These are phyloP conservation scores for Peromyscus leucopus DNA, from an alignment of 2,113 vertebrate species.

Conservation along the genomic window DNA sequence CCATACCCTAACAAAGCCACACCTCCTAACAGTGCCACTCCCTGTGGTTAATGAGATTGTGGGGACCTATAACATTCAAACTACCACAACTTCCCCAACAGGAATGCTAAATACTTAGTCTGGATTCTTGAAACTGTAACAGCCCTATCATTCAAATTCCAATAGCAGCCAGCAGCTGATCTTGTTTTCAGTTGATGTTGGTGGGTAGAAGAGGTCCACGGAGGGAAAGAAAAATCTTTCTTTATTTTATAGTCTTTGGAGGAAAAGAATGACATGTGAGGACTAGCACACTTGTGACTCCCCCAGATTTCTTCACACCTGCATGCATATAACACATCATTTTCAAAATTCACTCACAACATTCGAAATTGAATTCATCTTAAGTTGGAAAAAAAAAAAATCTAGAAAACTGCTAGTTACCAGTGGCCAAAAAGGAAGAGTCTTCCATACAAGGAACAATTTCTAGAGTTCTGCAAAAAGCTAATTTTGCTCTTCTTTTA, in stretches of 20 bases:
- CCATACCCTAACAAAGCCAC: background rate
- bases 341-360: constrained; percentile 82
- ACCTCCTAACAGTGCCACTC: background rate
- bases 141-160: background rate
- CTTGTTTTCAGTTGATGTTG: constrained; percentile 11
- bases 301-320: constrained; percentile 83
- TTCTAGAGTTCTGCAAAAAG: constrained; percentile 76
- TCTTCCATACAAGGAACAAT: constrained; percentile 77
- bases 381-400: constrained; percentile 74
- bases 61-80: background rate
- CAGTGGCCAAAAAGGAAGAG: constrained; percentile 80
- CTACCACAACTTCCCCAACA: background rate
- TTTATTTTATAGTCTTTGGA: background rate
- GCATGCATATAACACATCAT: constrained; percentile 82
- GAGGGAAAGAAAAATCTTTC: background rate
- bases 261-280: constrained; percentile 71
- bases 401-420: constrained; percentile 83
- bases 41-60: background rate
- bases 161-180: constrained; percentile 30
- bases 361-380: constrained; percentile 82
- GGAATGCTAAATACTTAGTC: background rate
- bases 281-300: constrained; percentile 74
- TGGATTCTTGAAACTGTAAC: background rate
- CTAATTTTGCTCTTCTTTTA: constrained; percentile 80
- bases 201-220: background rate